Evolutionary conservation across 2,113 vertebrate species (phyloP), one percentile per base, ranked within the genome.

Genomic region (Pithys albifrons): DNA sequence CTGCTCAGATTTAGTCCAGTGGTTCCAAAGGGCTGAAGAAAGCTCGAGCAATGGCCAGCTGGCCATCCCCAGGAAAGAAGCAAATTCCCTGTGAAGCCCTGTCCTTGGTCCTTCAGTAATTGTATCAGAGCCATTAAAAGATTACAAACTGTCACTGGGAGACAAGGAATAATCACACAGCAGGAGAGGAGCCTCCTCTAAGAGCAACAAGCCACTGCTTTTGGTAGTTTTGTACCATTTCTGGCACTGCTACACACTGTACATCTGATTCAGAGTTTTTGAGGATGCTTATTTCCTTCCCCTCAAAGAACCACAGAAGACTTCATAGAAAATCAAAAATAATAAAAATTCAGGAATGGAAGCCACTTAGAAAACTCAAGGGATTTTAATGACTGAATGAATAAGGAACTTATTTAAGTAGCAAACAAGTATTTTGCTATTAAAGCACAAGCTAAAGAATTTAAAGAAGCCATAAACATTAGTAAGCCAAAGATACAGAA

Each of bases 301-400:
- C 75, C 37, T 82, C 52, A 39, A 74, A 75, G 43, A 86, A 81
- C 33, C 33, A 64, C 4, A 43, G 19, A 62, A 81, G 33, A 88
- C n/a, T 79, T 85, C 6, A 4, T 45, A 14, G 28, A 73, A 87
- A 59, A 3, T 41, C 41, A 35, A 48, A 86, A 70, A 64, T 14
- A 80, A 73, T 43, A 75, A 72, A 13, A 72, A 95, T 77, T 83
- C 71, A 97, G 91, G 93, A 95, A 95, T 93, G 82, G 51, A 96
- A 89, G 31, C 94, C 89, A 88, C 93, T 96, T 96, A 93, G 78
- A 96, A 97, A 97, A 97, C 96, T 92, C 65, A 93, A 85, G 95
- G 91, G 85, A 95, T 89, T 91, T 91, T 96, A 95, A 95, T 94
- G 91, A 93, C 85, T 62, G 64, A 94, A 90, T 73, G 64, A 95